A percentile compares a stretch with the other conserved stretches of the same genome.
phyloP scores from a whole-genome alignment of 2,113 vertebrate species.

The Petrocephalus zakoni region DNA sequence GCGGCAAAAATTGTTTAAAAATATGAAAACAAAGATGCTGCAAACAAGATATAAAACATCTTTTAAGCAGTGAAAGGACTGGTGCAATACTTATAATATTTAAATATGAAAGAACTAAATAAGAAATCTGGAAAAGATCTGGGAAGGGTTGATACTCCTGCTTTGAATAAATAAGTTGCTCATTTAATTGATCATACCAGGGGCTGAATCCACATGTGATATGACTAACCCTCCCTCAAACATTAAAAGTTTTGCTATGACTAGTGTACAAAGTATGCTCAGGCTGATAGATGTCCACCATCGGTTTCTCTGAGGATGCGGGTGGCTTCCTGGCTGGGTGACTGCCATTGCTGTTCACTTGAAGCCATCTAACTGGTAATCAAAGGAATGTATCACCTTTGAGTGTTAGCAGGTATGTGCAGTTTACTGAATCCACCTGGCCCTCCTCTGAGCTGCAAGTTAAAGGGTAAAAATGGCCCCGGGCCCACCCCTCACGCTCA shows the following conservation, averaged over 20 bases:
- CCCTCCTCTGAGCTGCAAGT: background rate
- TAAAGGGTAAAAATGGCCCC: background rate
- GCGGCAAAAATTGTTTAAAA: background rate
- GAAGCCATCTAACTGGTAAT: background rate
- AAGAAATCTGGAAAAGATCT: background rate
- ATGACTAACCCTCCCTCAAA: background rate
- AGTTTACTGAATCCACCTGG: background rate
- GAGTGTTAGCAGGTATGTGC: background rate
- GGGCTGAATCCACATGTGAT: background rate
- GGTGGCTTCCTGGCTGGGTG: background rate
- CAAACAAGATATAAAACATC: background rate
- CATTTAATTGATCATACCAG: background rate
- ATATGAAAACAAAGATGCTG: background rate
- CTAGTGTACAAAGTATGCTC: background rate
- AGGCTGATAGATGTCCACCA: background rate
- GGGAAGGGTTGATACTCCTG: background rate
- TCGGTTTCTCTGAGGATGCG: background rate
- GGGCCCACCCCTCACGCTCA: background rate
- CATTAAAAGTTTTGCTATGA: background rate
- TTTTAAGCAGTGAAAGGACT: background rate
- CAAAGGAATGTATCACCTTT: background rate
- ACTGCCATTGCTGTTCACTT: background rate
- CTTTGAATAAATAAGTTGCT: background rate
- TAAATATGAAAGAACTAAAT: background rate
- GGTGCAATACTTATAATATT: background rate